phyloP scores from a whole-genome alignment of 2,113 vertebrate species.

The Trichechus manatus region DNA sequence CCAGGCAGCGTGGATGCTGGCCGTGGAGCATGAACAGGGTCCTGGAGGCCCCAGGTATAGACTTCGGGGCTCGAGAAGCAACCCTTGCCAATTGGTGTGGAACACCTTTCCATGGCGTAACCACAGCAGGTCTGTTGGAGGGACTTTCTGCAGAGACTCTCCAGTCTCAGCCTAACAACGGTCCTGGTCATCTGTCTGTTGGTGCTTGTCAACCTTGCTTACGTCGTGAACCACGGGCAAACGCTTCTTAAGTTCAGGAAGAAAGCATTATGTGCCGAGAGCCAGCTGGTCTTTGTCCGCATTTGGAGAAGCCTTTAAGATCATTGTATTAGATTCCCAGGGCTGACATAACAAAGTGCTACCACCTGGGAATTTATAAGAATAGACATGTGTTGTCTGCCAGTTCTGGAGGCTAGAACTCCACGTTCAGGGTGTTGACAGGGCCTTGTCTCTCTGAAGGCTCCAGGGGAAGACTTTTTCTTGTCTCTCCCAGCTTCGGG shows the following conservation, averaged over 20 bases:
- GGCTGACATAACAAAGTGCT: not conserved
- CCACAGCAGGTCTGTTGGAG: not conserved
- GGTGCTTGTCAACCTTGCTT: not conserved
- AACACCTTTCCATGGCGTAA: not conserved
- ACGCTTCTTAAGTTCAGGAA: not conserved
- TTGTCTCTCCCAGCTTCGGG: not conserved
- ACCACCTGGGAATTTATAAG: not conserved
- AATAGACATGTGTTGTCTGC: not conserved
- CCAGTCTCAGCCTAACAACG: not conserved
- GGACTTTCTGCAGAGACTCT: not conserved
- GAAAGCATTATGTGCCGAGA: not conserved
- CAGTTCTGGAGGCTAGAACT: not conserved
- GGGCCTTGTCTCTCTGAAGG: not conserved
- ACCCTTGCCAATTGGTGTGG: not conserved
- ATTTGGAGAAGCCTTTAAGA: not conserved
- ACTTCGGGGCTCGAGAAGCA: not conserved
- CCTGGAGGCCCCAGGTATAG: not conserved
- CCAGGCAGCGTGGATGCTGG: not conserved
- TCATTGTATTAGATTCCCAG: not conserved
- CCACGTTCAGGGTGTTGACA: not conserved
- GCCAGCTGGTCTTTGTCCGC: not conserved
- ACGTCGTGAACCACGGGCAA: not conserved
- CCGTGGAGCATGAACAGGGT: not conserved
- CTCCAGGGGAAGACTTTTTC: not conserved
- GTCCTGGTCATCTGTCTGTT: not conserved